Evolutionary conservation across 2,888 invertebrate genomes (phyloP).

Genomic region (Brenthis ino): DNA sequence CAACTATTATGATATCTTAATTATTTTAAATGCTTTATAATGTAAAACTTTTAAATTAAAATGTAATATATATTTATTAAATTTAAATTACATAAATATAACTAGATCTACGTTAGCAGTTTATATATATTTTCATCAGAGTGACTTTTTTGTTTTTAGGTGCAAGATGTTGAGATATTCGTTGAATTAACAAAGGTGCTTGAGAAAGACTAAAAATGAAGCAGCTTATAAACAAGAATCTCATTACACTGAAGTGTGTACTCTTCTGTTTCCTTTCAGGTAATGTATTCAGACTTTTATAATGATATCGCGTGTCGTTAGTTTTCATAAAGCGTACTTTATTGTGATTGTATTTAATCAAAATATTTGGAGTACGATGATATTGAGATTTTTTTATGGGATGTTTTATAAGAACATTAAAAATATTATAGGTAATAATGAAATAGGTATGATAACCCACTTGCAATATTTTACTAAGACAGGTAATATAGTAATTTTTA

Average conservation of each 20-base stretch:
- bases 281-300: slow-evolving; percentile 60
- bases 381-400: no score
- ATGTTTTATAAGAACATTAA: no score
- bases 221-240: slow-evolving; percentile 84
- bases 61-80: no score
- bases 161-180: slow-evolving; percentile 51
- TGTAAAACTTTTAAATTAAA: no score
- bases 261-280: slow-evolving; percentile 92
- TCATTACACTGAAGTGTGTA: slow-evolving; percentile 90
- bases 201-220: slow-evolving; percentile 54
- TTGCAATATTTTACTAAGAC: neutral
- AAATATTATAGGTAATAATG: no score
- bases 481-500: neutral
- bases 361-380: no score
- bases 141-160: slow-evolving; percentile 45
- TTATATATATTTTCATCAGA: neutral
- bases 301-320: neutral
- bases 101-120: no score
- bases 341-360: no score
- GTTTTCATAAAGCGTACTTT: neutral
- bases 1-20: no score
- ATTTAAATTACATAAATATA: no score
- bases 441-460: no score
- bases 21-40: no score
- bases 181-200: slow-evolving; percentile 41